Evolutionary conservation across 2,113 vertebrate genomes (phyloP).

Genomic region (Pogona vitticeps): DNA sequence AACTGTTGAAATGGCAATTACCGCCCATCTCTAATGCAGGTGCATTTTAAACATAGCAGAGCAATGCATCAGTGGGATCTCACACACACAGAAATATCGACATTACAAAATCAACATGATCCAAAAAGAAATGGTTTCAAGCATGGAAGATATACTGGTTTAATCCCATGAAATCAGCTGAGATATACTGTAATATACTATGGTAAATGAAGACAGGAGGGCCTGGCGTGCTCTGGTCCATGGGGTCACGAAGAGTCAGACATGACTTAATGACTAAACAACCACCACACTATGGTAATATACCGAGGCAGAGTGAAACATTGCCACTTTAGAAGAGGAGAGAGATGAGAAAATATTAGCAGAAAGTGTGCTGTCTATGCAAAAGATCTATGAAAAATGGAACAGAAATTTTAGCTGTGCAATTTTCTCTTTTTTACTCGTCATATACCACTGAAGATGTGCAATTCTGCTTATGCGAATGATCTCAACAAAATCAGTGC

Average conservation of each 20-base stretch:
- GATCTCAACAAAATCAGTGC: conserved; percentile 47
- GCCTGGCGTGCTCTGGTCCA: too few relatives aligned
- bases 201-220: too few relatives aligned
- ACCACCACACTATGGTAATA: too few relatives aligned
- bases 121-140: not conserved
- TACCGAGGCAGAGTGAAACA: not conserved
- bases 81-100: not conserved
- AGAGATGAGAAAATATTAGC: not conserved
- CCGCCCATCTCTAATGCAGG: too few relatives aligned
- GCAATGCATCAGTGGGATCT: not conserved
- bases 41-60: not conserved
- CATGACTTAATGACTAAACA: too few relatives aligned
- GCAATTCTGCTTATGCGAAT: not conserved
- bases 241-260: too few relatives aligned
- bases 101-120: not conserved
- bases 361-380: not conserved
- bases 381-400: not conserved
- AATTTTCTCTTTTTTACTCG: not conserved
- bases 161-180: not conserved
- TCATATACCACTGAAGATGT: conserved; percentile 20
- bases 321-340: not conserved
- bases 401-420: not conserved
- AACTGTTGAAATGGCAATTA: too few relatives aligned
- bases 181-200: not conserved
- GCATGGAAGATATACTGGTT: not conserved